A percentile compares a stretch with the other conserved stretches of the same genome.
Conservation (phyloP, 2,113 vertebrate genomes). For the Xiphophorus couchianus region DNA sequence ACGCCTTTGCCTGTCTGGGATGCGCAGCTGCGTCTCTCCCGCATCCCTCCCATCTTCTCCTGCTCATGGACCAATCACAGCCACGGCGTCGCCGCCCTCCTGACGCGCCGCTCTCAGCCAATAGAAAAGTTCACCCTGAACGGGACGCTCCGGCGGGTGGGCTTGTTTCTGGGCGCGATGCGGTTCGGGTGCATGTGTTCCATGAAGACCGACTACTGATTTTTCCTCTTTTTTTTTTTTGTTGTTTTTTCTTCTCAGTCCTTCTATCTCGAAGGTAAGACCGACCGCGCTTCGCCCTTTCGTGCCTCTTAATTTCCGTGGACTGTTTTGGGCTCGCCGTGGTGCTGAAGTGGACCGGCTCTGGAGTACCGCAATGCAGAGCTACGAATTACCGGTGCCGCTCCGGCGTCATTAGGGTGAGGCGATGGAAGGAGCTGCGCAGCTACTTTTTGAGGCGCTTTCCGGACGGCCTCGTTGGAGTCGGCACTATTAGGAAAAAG, state of each 20-base stretch:
- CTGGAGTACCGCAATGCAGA: constrained; percentile 83
- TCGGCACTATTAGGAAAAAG: not conserved
- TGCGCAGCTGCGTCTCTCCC: constrained; percentile 9
- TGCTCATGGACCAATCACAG: constrained; percentile 55
- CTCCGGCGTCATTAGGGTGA: constrained; percentile 44
- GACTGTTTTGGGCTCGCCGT: not conserved
- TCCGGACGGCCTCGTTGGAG: constrained; percentile 14
- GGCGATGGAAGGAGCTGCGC: constrained; percentile 47
- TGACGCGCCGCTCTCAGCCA: constrained; percentile 59
- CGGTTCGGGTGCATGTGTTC: constrained; percentile 66
- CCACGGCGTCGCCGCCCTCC: not conserved
- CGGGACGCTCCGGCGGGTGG: constrained; percentile 55
- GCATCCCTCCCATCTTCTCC: constrained; percentile 29
- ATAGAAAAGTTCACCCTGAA: constrained; percentile 69
- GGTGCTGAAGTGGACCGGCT: constrained; percentile 46
- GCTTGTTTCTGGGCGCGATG: constrained; percentile 53
- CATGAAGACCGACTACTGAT: constrained; percentile 35
- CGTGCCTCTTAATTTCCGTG: not conserved
- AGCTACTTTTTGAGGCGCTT: constrained; percentile 23
- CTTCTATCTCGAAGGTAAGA: constrained; percentile 70
- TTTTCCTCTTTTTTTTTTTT: not conserved
- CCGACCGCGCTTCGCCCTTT: not conserved
- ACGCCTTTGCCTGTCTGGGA: not conserved
- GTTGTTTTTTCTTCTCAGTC: not conserved
- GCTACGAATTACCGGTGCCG: constrained; percentile 46